These are phyloP conservation scores for Meliscaeva auricollis DNA, from an alignment of 2,888 invertebrate species.

Conservation along the genomic window DNA sequence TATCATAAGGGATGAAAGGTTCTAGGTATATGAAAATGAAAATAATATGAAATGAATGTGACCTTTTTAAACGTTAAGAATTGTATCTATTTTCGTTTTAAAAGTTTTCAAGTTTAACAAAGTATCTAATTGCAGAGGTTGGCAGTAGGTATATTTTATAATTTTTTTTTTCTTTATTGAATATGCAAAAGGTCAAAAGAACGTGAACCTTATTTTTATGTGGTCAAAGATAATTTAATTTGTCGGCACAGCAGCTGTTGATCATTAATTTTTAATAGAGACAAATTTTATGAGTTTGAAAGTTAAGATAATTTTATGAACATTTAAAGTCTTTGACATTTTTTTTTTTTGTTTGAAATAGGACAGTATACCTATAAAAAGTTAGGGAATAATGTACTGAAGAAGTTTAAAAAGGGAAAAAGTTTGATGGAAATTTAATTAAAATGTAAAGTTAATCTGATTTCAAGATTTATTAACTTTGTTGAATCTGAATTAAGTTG, in stretches of 20 bases:
- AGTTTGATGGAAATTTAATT: constrained; percentile 17
- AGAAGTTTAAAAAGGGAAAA: not conserved
- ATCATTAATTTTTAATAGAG: constrained; percentile 36
- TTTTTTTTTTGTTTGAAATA: no score
- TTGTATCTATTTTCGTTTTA: constrained; percentile 1
- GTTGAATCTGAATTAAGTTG: not conserved
- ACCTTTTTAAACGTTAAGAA: constrained; percentile 1
- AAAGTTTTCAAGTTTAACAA: constrained; percentile 18
- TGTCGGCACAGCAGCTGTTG: constrained; percentile 27
- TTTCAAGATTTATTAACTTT: not conserved
- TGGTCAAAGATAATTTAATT: constrained; percentile 33
- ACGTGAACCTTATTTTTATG: constrained; percentile 12
- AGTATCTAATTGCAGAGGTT: constrained; percentile 3
- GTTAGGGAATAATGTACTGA: not conserved
- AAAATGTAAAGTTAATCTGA: not conserved
- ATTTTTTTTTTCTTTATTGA: constrained; percentile 19
- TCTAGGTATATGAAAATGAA: constrained; percentile 1
- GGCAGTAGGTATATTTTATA: not conserved
- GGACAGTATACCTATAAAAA: not conserved
- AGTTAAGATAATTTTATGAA: constrained; percentile 25
- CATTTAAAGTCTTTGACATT: constrained; percentile 26
- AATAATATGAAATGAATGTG: not conserved
- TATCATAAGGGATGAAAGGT: constrained; percentile 30
- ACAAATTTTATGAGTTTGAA: constrained; percentile 15
- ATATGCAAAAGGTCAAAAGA: constrained; percentile 24